phyloP scores from a whole-genome alignment of 2,113 vertebrate genomes.

The Hemicordylus capensis region DNA sequence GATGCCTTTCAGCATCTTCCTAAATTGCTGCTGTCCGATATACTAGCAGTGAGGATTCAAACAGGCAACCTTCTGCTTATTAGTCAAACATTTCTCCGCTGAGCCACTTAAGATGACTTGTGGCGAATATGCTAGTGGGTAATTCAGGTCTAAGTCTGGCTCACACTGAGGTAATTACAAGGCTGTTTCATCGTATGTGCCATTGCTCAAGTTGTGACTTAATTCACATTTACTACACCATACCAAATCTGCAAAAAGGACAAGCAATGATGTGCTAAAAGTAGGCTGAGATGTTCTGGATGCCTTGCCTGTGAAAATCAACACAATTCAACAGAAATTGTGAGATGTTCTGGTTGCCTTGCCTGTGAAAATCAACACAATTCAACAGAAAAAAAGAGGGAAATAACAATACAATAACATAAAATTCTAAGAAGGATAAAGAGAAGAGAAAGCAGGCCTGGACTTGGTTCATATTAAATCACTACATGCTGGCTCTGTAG shows the following conservation, averaged over 20 bases:
- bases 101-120: too few relatives aligned
- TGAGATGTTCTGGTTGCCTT: neutral
- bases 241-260: neutral
- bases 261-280: neutral
- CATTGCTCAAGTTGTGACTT: neutral
- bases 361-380: neutral
- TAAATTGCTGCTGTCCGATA: too few relatives aligned
- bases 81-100: too few relatives aligned
- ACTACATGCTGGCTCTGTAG: neutral
- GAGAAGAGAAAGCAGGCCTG: neutral
- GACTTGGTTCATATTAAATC: neutral
- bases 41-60: too few relatives aligned
- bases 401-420: neutral
- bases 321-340: neutral
- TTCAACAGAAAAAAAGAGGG: neutral
- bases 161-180: neutral
- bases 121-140: neutral
- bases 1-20: too few relatives aligned
- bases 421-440: neutral
- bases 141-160: neutral
- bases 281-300: neutral
- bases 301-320: neutral
- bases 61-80: too few relatives aligned
- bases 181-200: neutral
- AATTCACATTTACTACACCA: neutral